These are phyloP conservation scores for Protobothrops mucrosquamatus DNA, from an alignment of 2,113 vertebrate genomes.

Conservation along the genomic window DNA sequence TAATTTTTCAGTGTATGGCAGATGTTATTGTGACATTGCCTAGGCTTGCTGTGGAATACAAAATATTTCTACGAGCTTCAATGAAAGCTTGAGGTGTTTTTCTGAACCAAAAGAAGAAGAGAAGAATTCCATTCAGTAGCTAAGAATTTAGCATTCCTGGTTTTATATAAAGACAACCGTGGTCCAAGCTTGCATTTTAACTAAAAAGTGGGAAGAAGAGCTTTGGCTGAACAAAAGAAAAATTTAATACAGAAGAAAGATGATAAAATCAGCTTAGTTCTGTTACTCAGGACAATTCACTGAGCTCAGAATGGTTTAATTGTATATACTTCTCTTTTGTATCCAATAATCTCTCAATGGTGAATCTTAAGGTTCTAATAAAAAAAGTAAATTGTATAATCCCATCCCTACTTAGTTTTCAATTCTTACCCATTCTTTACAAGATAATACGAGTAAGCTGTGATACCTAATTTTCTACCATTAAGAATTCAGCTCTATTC, in stretches of 20 bases:
- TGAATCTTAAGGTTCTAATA: background rate
- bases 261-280: background rate
- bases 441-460: background rate
- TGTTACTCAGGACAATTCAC: background rate
- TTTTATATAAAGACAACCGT: background rate
- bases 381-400: background rate
- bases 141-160: conserved; percentile 36
- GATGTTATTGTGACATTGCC: conserved; percentile 57
- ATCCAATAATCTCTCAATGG: background rate
- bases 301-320: background rate
- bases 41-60: conserved; percentile 66
- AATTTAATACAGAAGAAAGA: background rate
- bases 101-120: conserved; percentile 43
- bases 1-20: conserved; percentile 13
- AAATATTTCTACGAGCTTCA: conserved; percentile 55
- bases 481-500: background rate
- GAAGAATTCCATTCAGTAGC: conserved; percentile 57
- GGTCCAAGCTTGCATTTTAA: background rate
- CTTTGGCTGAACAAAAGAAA: background rate
- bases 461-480: background rate
- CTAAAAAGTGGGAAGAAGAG: background rate
- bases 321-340: background rate
- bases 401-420: background rate
- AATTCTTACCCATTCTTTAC: background rate
- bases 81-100: conserved; percentile 41